phyloP scores from a whole-genome alignment of 2,113 vertebrate genomes.

The Machaerirhynchus nigripectus region DNA sequence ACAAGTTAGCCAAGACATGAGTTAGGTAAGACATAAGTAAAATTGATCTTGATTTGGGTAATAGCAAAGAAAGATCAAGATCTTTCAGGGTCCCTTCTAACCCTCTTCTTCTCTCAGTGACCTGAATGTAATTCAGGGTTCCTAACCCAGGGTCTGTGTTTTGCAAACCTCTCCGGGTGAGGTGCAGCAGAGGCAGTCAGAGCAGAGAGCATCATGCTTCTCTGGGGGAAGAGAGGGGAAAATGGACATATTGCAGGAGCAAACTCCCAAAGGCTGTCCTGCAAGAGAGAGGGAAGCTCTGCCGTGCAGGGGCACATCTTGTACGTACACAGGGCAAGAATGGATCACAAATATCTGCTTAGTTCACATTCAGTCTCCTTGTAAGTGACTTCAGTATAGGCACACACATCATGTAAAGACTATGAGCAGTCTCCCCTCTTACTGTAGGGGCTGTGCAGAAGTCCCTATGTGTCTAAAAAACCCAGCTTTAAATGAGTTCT shows the following conservation, averaged over 20 bases:
- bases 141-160: neutral
- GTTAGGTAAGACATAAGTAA: neutral
- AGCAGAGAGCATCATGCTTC: neutral
- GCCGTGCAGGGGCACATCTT: neutral
- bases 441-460: neutral
- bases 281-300: neutral
- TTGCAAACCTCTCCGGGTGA: neutral
- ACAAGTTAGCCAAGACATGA: neutral
- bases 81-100: neutral
- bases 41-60: neutral
- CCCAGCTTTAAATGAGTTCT: neutral
- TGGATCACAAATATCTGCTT: neutral
- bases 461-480: neutral
- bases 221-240: neutral
- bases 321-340: fast-evolving
- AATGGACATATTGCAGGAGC: neutral
- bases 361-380: neutral
- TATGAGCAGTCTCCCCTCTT: neutral
- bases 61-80: neutral
- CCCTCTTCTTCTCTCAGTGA: neutral
- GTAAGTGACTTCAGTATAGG: neutral
- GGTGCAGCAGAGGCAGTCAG: neutral
- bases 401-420: neutral
- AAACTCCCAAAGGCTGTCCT: neutral
- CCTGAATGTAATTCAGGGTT: neutral